These are phyloP conservation scores for Luperina testacea DNA, from an alignment of 2,888 invertebrate species.

Conservation along the genomic window DNA sequence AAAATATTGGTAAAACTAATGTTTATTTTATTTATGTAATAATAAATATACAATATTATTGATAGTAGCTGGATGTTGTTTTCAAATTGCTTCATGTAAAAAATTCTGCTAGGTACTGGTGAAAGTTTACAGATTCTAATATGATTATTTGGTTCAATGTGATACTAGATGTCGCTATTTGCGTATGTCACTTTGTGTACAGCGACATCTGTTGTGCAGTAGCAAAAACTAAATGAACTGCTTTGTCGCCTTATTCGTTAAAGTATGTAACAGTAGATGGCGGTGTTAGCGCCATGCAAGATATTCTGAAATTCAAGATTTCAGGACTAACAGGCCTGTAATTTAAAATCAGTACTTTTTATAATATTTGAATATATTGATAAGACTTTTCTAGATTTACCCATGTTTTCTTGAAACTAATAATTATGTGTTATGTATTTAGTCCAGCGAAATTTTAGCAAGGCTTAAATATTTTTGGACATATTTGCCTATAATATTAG, in stretches of 20 bases:
- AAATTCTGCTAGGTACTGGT: no score
- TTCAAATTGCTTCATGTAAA: background rate
- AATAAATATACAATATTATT: conserved; percentile 38
- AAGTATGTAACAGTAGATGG: conserved; percentile 40
- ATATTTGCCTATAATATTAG: background rate
- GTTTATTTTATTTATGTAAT: conserved; percentile 13
- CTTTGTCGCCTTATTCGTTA: background rate
- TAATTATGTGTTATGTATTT: background rate
- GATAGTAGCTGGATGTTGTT: conserved; percentile 2
- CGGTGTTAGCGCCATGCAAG: conserved; percentile 8
- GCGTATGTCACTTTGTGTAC: accelerated
- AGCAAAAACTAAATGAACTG: conserved; percentile 57
- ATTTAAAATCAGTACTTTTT: background rate
- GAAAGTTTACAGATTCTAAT: background rate
- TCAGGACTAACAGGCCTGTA: background rate
- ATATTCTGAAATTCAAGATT: background rate
- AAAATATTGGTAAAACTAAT: conserved; percentile 29
- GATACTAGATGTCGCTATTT: conserved; percentile 8
- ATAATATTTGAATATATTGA: background rate
- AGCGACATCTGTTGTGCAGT: conserved; percentile 69
- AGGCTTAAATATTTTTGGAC: conserved; percentile 1
- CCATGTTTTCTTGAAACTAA: background rate
- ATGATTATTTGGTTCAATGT: background rate
- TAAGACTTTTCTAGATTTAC: background rate
- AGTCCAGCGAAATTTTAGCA: background rate